Base-by-base conservation (phyloP, 2,797 vertebrate species). In the Eleutherodactylus coqui region DNA sequence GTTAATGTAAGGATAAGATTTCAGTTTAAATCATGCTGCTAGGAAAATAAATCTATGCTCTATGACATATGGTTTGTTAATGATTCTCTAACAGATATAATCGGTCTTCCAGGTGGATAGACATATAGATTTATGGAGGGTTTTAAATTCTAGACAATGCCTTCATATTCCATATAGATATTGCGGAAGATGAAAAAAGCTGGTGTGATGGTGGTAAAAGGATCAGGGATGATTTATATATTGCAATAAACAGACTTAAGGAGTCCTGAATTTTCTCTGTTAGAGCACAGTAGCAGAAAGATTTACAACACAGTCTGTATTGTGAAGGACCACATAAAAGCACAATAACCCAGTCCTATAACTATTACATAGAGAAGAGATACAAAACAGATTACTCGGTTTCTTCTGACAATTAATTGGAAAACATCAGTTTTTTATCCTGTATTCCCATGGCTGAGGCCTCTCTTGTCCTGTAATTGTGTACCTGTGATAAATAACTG, bases 21-120 rank as follows among this genome's bases (percentile, higher is more conserved):
- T 82, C 51, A 38, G 9, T 43, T 58, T 73, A 75, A 58, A 83
- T 83, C 51, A 83, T 34, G 69, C 34, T 60, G 69, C 36, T 73
- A 21, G 11, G 55, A 38, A 83, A 73, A 73, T 83, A 83, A 83
- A 83, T 83, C 49, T 75, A 24, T 58, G 51, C 53, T 24, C 24
- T 82, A 69, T 82, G 80, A 83, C 81, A 83, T 83, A 83, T 75
- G 81, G 81, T 83, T 83, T 83, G 81, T 73, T 83, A 83, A 83
- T 75, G 81, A 83, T 58, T 73, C 51, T 55, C 69, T 83, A 83
- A 83, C 81, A 83, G 69, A 83, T 73, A 83, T 83, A 83, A 83
- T 83, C 81, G 49, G 81, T 83, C 81, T 83, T 75, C 76, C 81
- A 73, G 81, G 81, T 83, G 49, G 81, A 75, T 55, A 73, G 81